Evolutionary conservation across 2,797 vertebrate genomes (phyloP).

Genomic region (Trematomus bernacchii): DNA sequence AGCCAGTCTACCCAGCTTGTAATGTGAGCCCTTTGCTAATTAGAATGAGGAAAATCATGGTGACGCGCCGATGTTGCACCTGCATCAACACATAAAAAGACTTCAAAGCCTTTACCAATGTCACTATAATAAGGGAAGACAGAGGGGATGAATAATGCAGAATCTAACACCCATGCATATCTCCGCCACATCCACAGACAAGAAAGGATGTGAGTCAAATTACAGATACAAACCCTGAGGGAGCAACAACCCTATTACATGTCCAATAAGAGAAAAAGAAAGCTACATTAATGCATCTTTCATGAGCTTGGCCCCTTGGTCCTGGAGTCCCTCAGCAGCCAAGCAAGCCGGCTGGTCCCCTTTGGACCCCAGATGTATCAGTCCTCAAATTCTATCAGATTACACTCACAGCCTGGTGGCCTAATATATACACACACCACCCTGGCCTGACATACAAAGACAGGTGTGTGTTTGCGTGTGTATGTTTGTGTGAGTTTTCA

Average conservation of each 20-base stretch:
- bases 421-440: constrained; percentile 19
- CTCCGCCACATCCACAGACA: constrained; percentile 9
- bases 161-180: background rate
- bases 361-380: constrained; percentile 2
- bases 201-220: constrained; percentile 50
- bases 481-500: background rate
- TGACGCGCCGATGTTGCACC: constrained; percentile 1
- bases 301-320: constrained; percentile 67
- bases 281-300: constrained; percentile 74
- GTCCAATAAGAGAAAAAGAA: constrained; percentile 59
- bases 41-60: constrained; percentile 38
- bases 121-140: constrained; percentile 34
- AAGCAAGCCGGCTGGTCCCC: constrained; percentile 18
- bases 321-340: constrained; percentile 40
- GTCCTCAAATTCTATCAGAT: constrained; percentile 50
- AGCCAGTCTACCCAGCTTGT: background rate
- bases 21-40: constrained; percentile 32
- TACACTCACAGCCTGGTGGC: constrained; percentile 31
- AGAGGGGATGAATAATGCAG: constrained; percentile 33
- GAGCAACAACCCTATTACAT: constrained; percentile 52
- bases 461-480: constrained; percentile 11
- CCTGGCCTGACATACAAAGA: constrained; percentile 2
- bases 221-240: constrained; percentile 45
- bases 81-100: constrained; percentile 34
- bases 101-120: constrained; percentile 44